Conservation (phyloP, 2,113 vertebrate genomes). For the Indri indri region DNA sequence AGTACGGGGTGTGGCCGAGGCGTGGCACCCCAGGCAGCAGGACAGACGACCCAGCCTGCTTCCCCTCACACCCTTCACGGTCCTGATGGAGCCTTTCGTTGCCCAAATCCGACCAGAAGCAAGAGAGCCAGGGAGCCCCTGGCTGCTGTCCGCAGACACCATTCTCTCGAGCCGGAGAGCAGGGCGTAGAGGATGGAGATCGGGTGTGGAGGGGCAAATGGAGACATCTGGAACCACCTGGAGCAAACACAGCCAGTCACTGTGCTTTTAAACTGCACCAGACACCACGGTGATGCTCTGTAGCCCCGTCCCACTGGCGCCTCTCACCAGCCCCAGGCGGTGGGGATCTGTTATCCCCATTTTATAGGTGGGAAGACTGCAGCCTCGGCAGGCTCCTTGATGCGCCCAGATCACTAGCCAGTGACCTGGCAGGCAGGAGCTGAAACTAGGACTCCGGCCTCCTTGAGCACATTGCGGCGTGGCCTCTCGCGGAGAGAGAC, state of each 20-base stretch:
- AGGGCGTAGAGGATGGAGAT: background rate
- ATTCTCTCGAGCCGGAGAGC: background rate
- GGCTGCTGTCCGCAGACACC: rapidly evolving
- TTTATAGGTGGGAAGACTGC: background rate
- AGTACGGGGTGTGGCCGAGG: rapidly evolving
- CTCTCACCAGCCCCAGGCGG: background rate
- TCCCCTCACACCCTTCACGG: background rate
- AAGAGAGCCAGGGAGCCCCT: background rate
- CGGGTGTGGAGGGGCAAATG: background rate
- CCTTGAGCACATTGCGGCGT: rapidly evolving
- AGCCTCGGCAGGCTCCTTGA: rapidly evolving
- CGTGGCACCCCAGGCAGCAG: no score
- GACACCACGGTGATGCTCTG: background rate
- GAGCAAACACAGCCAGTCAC: rapidly evolving
- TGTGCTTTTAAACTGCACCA: background rate
- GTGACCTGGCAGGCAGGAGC: background rate
- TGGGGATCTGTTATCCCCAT: no score
- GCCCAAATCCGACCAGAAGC: background rate
- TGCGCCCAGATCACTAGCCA: background rate
- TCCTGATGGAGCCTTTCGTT: background rate
- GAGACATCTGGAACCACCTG: background rate
- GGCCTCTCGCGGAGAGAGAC: background rate
- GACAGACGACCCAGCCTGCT: background rate
- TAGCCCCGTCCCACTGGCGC: background rate
- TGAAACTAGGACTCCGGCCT: background rate